Evolutionary conservation across 2,113 vertebrate genomes (phyloP).

Genomic region (Paramormyrops kingsleyae): DNA sequence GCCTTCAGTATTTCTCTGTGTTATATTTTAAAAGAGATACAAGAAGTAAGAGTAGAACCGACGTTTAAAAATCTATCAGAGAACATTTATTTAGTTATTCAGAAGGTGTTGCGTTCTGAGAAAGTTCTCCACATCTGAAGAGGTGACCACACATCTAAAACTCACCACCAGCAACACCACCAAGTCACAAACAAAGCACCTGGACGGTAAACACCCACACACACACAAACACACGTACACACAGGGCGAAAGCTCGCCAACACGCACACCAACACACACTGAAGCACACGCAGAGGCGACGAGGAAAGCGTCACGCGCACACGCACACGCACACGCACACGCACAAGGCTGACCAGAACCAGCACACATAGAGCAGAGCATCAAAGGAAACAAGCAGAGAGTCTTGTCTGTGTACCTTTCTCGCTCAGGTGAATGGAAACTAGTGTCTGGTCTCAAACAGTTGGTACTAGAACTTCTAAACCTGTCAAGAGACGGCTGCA

Average conservation of each 20-base stretch:
- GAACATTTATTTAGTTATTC: neutral
- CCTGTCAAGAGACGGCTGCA: constrained; percentile 96
- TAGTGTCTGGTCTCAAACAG: constrained; percentile 95
- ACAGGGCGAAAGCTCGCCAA: neutral
- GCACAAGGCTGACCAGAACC: neutral
- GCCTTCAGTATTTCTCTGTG: neutral
- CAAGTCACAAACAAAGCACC: neutral
- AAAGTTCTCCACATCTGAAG: neutral
- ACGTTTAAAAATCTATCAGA: neutral
- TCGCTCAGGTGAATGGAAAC: constrained; percentile 91
- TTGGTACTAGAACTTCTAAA: constrained; percentile 98
- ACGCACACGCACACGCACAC: neutral
- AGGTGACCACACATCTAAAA: neutral
- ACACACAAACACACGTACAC: neutral
- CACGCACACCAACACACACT: neutral
- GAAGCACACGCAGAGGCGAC: neutral
- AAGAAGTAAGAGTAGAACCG: neutral
- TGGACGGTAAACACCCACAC: neutral
- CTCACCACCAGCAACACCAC: neutral
- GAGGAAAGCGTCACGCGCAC: neutral
- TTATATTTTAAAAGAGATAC: neutral
- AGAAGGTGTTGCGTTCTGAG: neutral
- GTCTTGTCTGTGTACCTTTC: constrained; percentile 85
- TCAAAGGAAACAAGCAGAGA: constrained; percentile 52
- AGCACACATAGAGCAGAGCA: constrained; percentile 35